Evolutionary conservation across 2,113 vertebrate species (phyloP), one percentile per base, ranked within the genome.

Genomic region (Cettia cetti): DNA sequence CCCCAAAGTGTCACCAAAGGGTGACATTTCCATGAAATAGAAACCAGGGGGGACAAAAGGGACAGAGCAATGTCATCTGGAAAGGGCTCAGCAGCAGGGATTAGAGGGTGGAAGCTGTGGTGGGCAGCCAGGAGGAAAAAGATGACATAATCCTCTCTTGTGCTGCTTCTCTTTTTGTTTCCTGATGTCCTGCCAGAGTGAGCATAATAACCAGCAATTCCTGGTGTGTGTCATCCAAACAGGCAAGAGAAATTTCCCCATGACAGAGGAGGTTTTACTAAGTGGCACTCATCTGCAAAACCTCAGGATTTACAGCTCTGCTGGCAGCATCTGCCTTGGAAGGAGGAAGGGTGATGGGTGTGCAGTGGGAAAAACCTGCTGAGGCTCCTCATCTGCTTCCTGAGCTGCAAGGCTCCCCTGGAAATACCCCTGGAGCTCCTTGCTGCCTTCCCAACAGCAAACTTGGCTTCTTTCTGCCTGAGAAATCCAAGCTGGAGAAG

Each of bases 71-170:
- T 13, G 15, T 81, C 75, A 42, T 70, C 80, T 87, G 92, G 87
- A 90, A 80, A 28, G 57, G 23, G 71, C 84, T 84, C 77, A 89
- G 92, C 68, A 42, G 33, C 12, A 42, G 52, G 86, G 71, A 90
- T 72, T 81, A 63, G 4, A 52, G 60, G n/a, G 16, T 6, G 8
- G 81, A 81, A 96, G 72, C 44, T 90, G 53, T 27, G 66, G 33
- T 70, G 89, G 61, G 50, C 60, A 63, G 69, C 77, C 61, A 91
- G 69, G 31, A 89, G 70, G 88, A 94, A 94, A 94, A 86, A 82
- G 69, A 91, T 90, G 86, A 96, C 86, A 92, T 85, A 94, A 94
- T 82, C 71, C n/a, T 82, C 86, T 92, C 83, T 81, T 77, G 23
- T 7, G 69, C 70, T 74, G 19, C 30, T 95, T 74, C 76, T 94